Evolutionary conservation across 2,797 vertebrate genomes (phyloP).

Genomic region (Oceanodroma leucorhoa): DNA sequence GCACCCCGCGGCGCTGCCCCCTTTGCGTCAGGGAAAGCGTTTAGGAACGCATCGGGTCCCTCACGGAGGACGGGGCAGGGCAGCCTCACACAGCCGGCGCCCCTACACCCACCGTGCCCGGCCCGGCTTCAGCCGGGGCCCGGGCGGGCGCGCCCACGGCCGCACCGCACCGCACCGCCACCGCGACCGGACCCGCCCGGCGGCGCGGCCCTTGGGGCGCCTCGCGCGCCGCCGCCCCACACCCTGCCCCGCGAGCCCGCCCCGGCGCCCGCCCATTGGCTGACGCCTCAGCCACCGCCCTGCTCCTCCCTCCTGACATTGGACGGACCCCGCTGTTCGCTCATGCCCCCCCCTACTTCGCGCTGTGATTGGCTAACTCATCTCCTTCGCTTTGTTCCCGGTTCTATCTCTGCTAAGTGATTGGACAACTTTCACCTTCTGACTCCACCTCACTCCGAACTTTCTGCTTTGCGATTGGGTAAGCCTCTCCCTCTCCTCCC

Average conservation of each 20-base stretch:
- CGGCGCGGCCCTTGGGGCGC: rapidly evolving
- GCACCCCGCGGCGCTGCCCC: rapidly evolving
- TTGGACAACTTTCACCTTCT: not conserved
- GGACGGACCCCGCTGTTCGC: rapidly evolving
- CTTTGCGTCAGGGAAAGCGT: rapidly evolving
- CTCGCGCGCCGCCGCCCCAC: too few species aligned
- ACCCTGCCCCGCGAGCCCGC: too few species aligned
- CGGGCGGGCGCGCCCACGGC: not conserved
- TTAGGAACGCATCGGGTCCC: rapidly evolving
- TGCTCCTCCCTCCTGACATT: not conserved
- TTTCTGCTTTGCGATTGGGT: not conserved
- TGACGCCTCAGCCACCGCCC: not conserved
- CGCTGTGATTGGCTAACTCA: not conserved
- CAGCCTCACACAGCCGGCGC: too few species aligned
- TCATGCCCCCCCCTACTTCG: not conserved
- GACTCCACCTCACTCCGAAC: not conserved
- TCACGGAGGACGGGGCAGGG: too few species aligned
- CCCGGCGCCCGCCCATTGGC: not conserved
- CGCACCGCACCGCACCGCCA: too few species aligned
- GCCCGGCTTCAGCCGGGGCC: not conserved
- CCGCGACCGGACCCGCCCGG: not conserved
- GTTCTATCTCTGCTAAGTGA: not conserved
- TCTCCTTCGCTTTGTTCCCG: not conserved
- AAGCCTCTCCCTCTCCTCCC: not conserved
- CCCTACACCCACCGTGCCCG: not conserved